phyloP scores from a whole-genome alignment of 2,797 vertebrate genomes.

The Enteromius afrohamiltoni region DNA sequence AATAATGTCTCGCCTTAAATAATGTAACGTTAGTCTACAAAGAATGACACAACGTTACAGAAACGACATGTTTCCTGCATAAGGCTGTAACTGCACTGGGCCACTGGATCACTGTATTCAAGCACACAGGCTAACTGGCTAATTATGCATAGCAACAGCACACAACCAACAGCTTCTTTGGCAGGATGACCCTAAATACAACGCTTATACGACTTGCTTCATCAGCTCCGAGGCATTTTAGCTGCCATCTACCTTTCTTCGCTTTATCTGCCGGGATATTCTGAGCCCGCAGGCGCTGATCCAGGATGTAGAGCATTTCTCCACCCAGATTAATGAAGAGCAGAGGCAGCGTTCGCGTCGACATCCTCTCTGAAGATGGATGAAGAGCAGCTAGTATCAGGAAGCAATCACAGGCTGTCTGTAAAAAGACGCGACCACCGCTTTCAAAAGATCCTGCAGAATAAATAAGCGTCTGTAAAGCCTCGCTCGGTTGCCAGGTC shows the following conservation, averaged over 20 bases:
- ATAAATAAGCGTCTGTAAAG: slow-evolving; percentile 56
- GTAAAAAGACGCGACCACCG: not conserved
- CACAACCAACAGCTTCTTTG: not conserved
- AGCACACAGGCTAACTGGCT: slow-evolving; percentile 33
- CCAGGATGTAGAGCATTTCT: slow-evolving; percentile 98
- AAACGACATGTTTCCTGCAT: not conserved
- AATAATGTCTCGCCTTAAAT: not conserved
- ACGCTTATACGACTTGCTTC: not conserved
- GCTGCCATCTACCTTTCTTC: slow-evolving; percentile 86
- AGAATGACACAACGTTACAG: not conserved
- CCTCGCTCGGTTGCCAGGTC: slow-evolving; percentile 80
- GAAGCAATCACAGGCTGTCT: not conserved
- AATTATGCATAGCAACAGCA: not conserved
- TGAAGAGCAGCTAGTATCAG: not conserved
- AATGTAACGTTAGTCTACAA: not conserved
- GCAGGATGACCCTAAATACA: not conserved
- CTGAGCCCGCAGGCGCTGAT: slow-evolving; percentile 94
- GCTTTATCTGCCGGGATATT: slow-evolving; percentile 95
- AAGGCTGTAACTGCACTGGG: not conserved
- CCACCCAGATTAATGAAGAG: slow-evolving; percentile 97
- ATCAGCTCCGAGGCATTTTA: not conserved
- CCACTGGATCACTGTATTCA: not conserved
- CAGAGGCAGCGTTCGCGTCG: slow-evolving; percentile 87
- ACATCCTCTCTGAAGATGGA: slow-evolving; percentile 74
- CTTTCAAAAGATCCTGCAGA: not conserved